phyloP scores from a whole-genome alignment of 2,888 invertebrate genomes.

The Polyommatus iphigenia region DNA sequence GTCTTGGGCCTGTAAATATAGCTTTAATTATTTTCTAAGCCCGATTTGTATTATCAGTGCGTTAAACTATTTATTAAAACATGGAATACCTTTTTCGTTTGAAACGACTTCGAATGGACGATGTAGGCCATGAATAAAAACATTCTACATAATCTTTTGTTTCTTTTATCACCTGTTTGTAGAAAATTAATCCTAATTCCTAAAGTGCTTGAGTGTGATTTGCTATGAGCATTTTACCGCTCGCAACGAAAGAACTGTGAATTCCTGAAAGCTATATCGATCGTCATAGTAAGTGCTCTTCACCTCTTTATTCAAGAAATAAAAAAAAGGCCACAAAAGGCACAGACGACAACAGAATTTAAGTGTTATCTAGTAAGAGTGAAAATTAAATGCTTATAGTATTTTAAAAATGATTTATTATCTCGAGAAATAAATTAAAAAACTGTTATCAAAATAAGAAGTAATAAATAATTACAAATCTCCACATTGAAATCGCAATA shows the following conservation, averaged over 20 bases:
- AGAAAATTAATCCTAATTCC: not conserved
- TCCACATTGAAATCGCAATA: constrained; percentile 50
- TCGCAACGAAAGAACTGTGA: too few species aligned
- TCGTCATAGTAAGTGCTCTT: not conserved
- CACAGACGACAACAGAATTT: not conserved
- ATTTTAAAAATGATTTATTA: constrained; percentile 76
- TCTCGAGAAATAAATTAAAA: constrained; percentile 77
- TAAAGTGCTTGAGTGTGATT: too few species aligned
- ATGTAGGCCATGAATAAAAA: constrained; percentile 67
- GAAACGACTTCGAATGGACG: constrained; percentile 74
- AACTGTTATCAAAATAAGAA: constrained; percentile 62
- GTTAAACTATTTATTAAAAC: constrained; percentile 68
- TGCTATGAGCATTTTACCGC: too few species aligned
- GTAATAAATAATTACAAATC: constrained; percentile 58
- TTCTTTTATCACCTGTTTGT: constrained; percentile 33
- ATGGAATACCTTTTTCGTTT: constrained; percentile 79
- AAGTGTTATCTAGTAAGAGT: not conserved
- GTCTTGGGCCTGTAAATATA: constrained; percentile 71
- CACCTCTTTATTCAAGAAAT: not conserved
- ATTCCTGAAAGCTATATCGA: too few species aligned
- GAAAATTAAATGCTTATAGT: constrained; percentile 44
- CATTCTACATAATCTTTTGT: constrained; percentile 48
- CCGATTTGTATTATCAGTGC: constrained; percentile 56
- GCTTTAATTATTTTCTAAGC: constrained; percentile 46
- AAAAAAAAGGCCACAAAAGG: not conserved